A percentile compares a stretch with the other conserved stretches of the same genome.
Evolutionary conservation across 2,888 invertebrate species (phyloP).

Genomic region (Eugnorisma glareosa): DNA sequence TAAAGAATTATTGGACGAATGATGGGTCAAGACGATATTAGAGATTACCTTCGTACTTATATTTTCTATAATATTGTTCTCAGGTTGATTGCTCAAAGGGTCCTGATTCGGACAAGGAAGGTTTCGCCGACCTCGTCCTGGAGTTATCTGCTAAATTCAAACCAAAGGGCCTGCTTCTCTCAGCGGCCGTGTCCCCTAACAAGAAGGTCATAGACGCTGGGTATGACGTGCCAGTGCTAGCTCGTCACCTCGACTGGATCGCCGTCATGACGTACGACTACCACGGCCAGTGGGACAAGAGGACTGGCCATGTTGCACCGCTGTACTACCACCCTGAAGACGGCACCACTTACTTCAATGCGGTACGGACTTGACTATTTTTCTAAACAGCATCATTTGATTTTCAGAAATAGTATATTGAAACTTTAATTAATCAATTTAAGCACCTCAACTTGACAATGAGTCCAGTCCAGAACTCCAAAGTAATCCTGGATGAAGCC

Average conservation of each 20-base stretch:
- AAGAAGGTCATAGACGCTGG: slow-evolving; percentile 96
- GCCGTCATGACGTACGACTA: slow-evolving; percentile 98
- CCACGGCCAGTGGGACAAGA: slow-evolving; percentile 98
- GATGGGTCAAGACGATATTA: not conserved
- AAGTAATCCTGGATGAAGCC: not conserved
- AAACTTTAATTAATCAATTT: not conserved
- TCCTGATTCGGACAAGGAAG: slow-evolving; percentile 95
- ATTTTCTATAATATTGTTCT: slow-evolving; percentile 50
- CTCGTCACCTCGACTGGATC: slow-evolving; percentile 96
- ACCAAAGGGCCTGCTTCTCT: slow-evolving; percentile 93
- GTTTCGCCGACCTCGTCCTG: slow-evolving; percentile 93
- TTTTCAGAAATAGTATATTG: not conserved
- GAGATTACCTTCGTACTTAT: not conserved
- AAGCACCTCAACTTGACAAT: not conserved
- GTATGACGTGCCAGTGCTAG: slow-evolving; percentile 95
- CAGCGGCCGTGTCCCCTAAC: slow-evolving; percentile 96
- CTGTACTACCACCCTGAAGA: slow-evolving; percentile 95
- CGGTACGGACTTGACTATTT: slow-evolving; percentile 85
- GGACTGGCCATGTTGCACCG: slow-evolving; percentile 97
- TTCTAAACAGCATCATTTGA: not conserved
- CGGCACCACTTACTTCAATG: slow-evolving; percentile 95
- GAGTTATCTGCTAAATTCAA: slow-evolving; percentile 93
- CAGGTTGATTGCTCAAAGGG: slow-evolving; percentile 96
- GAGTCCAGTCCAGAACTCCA: not conserved
- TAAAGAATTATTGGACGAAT: not conserved